Base-by-base conservation (phyloP, 2,113 vertebrate genomes). In the Monopterus albus region DNA sequence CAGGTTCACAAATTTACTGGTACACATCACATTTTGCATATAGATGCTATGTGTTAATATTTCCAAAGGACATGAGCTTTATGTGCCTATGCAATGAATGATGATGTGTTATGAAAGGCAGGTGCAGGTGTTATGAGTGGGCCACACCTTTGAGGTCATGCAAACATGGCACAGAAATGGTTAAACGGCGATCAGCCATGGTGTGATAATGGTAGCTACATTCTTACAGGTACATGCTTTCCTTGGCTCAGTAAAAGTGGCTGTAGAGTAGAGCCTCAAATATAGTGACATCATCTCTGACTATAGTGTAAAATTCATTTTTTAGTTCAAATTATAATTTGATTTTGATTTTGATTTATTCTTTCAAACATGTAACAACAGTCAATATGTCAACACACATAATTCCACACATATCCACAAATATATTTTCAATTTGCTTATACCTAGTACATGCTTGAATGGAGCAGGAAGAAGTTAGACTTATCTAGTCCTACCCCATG, bases 171-270 rank as follows among this genome's bases (percentile, higher is more conserved):
- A 33, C 23, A 1, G 20, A 62, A 26, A 61, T 14, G 55, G 21
- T 36, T 39, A 40, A 45, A 21, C 13, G 60, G 46, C 20, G 39
- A 47, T 13, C 3, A 50, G 46, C 66, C 52, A 61, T 60, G 56
- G 39, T 47, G 14, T 26, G 13, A 25, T 33, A 57, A 52, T 39
- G 23, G 28, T 5, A 25, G 23, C 61, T 47, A 56, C 57, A 47
- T 60, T 57, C 66, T 78, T 65, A 65, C 42, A 53, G 28, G 35
- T n/a, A 43, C 64, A 51, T 64, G 33, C 51, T 73, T 45, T 77
- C 20, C 50, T 33, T 72, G 36, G 42, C 38, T 58, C 53, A 57
- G 25, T 59, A 60, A 69, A 28, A 73, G 33, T 38, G 11, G 6
- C 55, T 43, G 52, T 18, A 45, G 28, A 15, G 49, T 7, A 12